phyloP scores from a whole-genome alignment of 1,140 invertebrate genomes.

The Cydia pomonella region DNA sequence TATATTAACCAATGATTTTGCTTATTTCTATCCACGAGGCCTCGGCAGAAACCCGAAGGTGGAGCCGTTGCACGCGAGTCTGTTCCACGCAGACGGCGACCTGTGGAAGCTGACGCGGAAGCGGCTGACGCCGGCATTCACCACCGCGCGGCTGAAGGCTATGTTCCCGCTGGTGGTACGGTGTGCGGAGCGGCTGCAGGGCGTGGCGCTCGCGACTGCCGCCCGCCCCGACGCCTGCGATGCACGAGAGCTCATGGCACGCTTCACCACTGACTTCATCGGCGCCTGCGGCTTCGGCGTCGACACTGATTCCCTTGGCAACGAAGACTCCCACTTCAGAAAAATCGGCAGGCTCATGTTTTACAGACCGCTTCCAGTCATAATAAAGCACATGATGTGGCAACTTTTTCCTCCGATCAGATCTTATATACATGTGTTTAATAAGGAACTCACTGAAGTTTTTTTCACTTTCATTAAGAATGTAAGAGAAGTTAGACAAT shows the following conservation, averaged over 20 bases:
- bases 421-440: slow-evolving; percentile 30
- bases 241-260: slow-evolving; percentile 56
- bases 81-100: slow-evolving; percentile 72
- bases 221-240: slow-evolving; percentile 40
- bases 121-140: slow-evolving; percentile 83
- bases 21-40: slow-evolving; percentile 53
- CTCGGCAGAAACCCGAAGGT: slow-evolving; percentile 61
- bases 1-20: slow-evolving; percentile 56
- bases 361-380: not conserved
- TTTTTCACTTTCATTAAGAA: slow-evolving; percentile 40
- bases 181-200: slow-evolving; percentile 69
- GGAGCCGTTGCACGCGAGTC: slow-evolving; percentile 55
- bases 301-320: slow-evolving; percentile 74
- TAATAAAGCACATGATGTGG: slow-evolving; percentile 33
- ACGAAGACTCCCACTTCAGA: slow-evolving; percentile 76
- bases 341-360: slow-evolving; percentile 60
- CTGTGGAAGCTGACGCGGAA: slow-evolving; percentile 81
- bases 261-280: slow-evolving; percentile 76
- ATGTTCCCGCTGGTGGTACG: slow-evolving; percentile 78
- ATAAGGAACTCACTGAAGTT: slow-evolving; percentile 62
- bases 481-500: slow-evolving; percentile 71
- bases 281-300: slow-evolving; percentile 79
- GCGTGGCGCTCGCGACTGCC: slow-evolving; percentile 48
- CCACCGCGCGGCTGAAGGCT: slow-evolving; percentile 81
- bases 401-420: slow-evolving; percentile 45